A percentile compares a stretch with the other conserved stretches of the same genome.
These are phyloP conservation scores for Maccullochella peelii DNA, from an alignment of 2,113 vertebrate species.

Conservation along the genomic window DNA sequence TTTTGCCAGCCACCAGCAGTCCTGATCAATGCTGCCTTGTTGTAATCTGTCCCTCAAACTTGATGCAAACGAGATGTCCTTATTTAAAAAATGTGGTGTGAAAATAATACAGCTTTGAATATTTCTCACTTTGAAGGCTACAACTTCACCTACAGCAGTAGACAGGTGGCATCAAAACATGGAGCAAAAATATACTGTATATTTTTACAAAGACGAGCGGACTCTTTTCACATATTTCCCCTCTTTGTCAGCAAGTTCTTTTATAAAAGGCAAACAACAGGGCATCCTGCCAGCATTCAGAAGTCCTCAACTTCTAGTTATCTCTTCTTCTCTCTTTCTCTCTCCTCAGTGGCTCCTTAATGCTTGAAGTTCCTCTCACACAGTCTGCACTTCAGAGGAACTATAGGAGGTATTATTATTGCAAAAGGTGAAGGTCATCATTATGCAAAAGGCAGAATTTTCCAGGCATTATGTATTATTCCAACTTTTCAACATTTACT, in stretches of 20 bases:
- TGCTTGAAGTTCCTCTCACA: slow-evolving; percentile 34
- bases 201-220: slow-evolving; percentile 38
- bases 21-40: slow-evolving; percentile 11
- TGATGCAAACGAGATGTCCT: background rate
- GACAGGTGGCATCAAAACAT: slow-evolving; percentile 56
- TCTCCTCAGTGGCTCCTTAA: slow-evolving; percentile 45
- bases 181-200: slow-evolving; percentile 36
- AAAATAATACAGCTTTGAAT: slow-evolving; percentile 42
- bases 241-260: slow-evolving; percentile 61
- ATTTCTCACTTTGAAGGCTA: slow-evolving; percentile 46
- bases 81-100: slow-evolving; percentile 21
- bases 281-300: slow-evolving; percentile 38
- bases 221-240: slow-evolving; percentile 35
- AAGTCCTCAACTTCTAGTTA: slow-evolving; percentile 21
- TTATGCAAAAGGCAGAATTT: slow-evolving; percentile 20
- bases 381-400: slow-evolving; percentile 22
- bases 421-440: slow-evolving; percentile 55
- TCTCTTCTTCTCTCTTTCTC: background rate
- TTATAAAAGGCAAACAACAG: slow-evolving; percentile 32
- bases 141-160: slow-evolving; percentile 35
- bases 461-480: slow-evolving; percentile 37
- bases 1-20: background rate
- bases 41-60: slow-evolving; percentile 20
- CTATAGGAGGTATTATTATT: slow-evolving; percentile 32
- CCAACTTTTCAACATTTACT: slow-evolving; percentile 24